Base-by-base conservation (phyloP, 2,888 invertebrate species). In the Nymphalis polychloros region DNA sequence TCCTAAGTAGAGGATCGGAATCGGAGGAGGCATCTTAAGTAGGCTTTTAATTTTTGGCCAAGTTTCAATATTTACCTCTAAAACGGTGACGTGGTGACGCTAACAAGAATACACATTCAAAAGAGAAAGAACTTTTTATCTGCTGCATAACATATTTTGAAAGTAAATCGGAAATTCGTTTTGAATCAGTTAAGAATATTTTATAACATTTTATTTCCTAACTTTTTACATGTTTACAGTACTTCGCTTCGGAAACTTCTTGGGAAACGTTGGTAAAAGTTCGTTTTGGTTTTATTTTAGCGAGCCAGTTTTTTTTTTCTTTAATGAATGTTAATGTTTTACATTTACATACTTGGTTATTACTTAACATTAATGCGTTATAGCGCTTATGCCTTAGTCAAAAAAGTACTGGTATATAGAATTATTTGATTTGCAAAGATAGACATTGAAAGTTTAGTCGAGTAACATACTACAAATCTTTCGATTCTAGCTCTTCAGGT, bases 281-380 rank as follows among this genome's bases (percentile, higher is more conserved):
- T 69, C 35, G 46, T 68, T 64, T 60, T 41, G 48, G 27, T 62
- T 69, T 65, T 52, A 69, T 63, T 69, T 63, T 35, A 55, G 50
- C 46, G 48, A 60, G 41, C 57, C 46, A 64, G 47, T 49, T 53
- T 63, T 49, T 69, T 66, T 59, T 53, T 55, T 48, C 47, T 53
- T 53, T 48, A 63, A 63, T 63, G 59, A 55, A 63, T 66, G 60
- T 31, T 60, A 63, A 59, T 55, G 60, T 60, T 69, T 69, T 63
- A 63, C 63, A 69, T 69, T 66, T 66, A 55, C 63, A 69, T 66
- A 69, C 60, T 66, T 63, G 49, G 41, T 52, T 62, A 46, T 48
- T 63, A 41, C 48, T 66, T 48, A 49, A 3, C 27, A 50, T 41
- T 31, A 48, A 57, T 31, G 53, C 53, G 59, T 47, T 61, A 23